Evolutionary conservation across 2,797 vertebrate species (phyloP), one percentile per base, ranked within the genome.

Genomic region (Centropyge bicolor): DNA sequence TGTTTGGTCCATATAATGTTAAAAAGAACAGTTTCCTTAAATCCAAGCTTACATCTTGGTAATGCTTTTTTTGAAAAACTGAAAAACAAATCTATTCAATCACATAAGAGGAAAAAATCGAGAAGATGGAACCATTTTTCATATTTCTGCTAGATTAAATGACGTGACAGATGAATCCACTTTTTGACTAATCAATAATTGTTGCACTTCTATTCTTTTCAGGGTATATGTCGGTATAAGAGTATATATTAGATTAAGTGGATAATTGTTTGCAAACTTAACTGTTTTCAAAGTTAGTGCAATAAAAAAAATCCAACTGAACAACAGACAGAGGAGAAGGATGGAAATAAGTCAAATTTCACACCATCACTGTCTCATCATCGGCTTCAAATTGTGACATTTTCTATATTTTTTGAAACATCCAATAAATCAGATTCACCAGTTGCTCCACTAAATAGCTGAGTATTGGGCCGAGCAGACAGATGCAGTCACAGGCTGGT

Each of bases 401-500:
- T 17, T 57, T 14, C 20, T 13, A 20, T 27, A 54, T 56, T 59
- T 59, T 61, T 40, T 31, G 5, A 55, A 56, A 60, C 13, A 43
- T 64, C 35, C 45, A 31, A 22, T 31, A 74, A 69, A 79, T 74
- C 13, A 35, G 35, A 63, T 55, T 43, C 31, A 61, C 35, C 66
- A 24, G 60, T 70, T 70, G 61, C 55, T 52, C 11, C 48, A 62
- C 59, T 67, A 59, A 79, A 67, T 31, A 46, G 76, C 65, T 17
- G 69, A 68, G 64, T 57, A 45, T 85, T 61, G 59, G 56, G 76
- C 55, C n/a, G 76, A 84, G 71, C 74, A 78, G 78, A 77, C 82
- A 60, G 86, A 85, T 80, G 81, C 81, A 65, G 91, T 89, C 92
- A 86, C 88, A 86, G 83, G 68, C 86, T 68, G 83, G 70, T 88